phyloP scores from a whole-genome alignment of 2,113 vertebrate species.

The Mohoua ochrocephala region DNA sequence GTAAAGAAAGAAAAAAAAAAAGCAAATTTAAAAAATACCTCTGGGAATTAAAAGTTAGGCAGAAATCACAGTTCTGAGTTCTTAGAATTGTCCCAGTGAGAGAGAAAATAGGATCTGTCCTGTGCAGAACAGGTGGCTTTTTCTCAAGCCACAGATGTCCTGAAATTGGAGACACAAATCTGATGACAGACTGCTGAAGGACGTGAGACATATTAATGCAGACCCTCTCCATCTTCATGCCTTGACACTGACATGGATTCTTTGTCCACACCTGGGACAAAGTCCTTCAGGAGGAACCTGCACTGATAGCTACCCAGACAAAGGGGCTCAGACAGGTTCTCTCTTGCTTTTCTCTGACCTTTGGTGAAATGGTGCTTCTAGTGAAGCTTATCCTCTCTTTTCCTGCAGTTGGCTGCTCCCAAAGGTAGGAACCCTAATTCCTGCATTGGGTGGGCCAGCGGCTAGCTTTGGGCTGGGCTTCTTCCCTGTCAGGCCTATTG shows the following conservation, averaged over 20 bases:
- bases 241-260: not conserved
- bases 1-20: not conserved
- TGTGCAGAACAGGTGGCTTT: not conserved
- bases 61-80: not conserved
- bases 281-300: not conserved
- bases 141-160: not conserved
- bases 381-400: not conserved
- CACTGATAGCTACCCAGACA: not conserved
- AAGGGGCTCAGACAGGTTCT: not conserved
- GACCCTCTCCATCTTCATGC: not conserved
- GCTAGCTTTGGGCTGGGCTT: not conserved
- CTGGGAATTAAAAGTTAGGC: not conserved
- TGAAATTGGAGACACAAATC: not conserved
- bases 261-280: not conserved
- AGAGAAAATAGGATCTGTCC: not conserved
- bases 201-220: not conserved
- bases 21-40: not conserved
- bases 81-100: not conserved
- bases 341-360: not conserved
- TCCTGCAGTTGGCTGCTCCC: not conserved
- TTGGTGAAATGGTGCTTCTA: not conserved
- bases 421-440: not conserved
- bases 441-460: accelerated
- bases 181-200: not conserved
- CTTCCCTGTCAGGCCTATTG: not conserved